A percentile compares a stretch with the other conserved stretches of the same genome.
These are phyloP conservation scores for Eueides isabella DNA, from an alignment of 1,140 invertebrate species.

Conservation along the genomic window DNA sequence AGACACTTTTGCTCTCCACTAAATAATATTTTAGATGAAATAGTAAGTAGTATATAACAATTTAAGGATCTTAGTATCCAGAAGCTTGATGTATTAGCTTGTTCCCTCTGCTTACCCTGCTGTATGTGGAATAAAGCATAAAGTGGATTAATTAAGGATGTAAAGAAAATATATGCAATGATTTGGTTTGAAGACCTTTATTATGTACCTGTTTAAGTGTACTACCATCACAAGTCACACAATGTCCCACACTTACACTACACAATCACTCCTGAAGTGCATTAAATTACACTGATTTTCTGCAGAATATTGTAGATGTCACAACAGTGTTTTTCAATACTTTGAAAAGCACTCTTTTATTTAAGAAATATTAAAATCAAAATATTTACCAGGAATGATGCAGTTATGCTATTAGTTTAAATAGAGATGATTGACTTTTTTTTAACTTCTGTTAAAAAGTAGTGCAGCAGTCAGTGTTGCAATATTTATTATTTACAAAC, in stretches of 20 bases:
- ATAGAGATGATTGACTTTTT: too few relatives aligned
- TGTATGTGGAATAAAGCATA: too few relatives aligned
- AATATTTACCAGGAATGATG: neutral
- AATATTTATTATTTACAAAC: too few relatives aligned
- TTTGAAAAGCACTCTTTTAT: neutral
- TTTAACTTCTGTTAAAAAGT: too few relatives aligned
- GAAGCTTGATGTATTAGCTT: too few relatives aligned
- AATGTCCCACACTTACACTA: slow-evolving; percentile 6
- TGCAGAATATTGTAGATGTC: neutral
- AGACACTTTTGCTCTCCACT: too few relatives aligned
- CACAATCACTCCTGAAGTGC: neutral
- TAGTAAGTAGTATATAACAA: too few relatives aligned
- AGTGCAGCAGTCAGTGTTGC: too few relatives aligned
- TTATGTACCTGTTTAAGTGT: neutral
- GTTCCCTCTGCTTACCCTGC: too few relatives aligned
- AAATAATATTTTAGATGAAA: too few relatives aligned
- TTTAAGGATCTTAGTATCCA: too few relatives aligned
- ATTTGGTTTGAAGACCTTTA: neutral
- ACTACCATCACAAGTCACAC: slow-evolving; percentile 10
- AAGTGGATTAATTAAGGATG: neutral
- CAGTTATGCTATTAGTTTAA: too few relatives aligned
- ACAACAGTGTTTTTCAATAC: neutral
- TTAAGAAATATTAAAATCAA: neutral
- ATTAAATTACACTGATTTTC: neutral
- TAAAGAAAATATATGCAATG: neutral